Percentiles rank a stretch among this genome's conserved stretches.
These are phyloP conservation scores for Brachyptera risi DNA, from an alignment of 2,888 invertebrate species.

Conservation along the genomic window DNA sequence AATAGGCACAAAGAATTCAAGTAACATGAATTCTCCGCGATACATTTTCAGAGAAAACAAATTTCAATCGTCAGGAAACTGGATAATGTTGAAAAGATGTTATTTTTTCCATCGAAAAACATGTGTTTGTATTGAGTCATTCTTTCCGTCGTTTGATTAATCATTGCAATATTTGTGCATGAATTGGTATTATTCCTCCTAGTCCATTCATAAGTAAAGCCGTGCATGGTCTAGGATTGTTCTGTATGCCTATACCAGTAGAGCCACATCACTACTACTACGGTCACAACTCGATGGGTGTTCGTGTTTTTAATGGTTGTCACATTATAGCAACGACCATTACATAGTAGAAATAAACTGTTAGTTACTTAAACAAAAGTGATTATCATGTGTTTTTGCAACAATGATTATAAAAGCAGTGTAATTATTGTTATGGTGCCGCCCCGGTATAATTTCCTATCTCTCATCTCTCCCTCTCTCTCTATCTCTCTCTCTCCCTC, in stretches of 20 bases:
- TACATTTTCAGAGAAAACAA: too few relatives aligned
- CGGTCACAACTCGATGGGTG: not conserved
- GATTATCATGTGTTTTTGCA: slow-evolving; percentile 19
- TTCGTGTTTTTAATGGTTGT: slow-evolving; percentile 17
- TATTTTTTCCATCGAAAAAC: too few relatives aligned
- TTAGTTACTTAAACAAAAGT: slow-evolving; percentile 21
- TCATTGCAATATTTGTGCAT: too few relatives aligned
- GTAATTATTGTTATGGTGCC: slow-evolving; percentile 15
- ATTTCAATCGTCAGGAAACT: too few relatives aligned
- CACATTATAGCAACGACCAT: slow-evolving; percentile 14
- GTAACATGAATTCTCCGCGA: too few relatives aligned
- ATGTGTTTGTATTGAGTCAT: too few relatives aligned
- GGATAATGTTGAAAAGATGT: too few relatives aligned
- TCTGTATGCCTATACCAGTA: not conserved
- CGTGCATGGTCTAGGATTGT: too few relatives aligned
- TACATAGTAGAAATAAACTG: slow-evolving; percentile 18
- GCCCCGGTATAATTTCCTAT: slow-evolving; percentile 8
- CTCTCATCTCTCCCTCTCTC: not conserved
- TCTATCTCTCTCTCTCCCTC: slow-evolving; percentile 2
- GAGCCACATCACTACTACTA: not conserved
- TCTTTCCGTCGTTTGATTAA: too few relatives aligned
- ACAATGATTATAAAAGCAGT: slow-evolving; percentile 18
- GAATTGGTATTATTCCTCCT: too few relatives aligned
- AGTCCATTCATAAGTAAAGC: too few relatives aligned
- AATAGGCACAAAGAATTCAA: too few relatives aligned